phyloP scores from a whole-genome alignment of 2,113 vertebrate genomes.

The Piprites chloris region DNA sequence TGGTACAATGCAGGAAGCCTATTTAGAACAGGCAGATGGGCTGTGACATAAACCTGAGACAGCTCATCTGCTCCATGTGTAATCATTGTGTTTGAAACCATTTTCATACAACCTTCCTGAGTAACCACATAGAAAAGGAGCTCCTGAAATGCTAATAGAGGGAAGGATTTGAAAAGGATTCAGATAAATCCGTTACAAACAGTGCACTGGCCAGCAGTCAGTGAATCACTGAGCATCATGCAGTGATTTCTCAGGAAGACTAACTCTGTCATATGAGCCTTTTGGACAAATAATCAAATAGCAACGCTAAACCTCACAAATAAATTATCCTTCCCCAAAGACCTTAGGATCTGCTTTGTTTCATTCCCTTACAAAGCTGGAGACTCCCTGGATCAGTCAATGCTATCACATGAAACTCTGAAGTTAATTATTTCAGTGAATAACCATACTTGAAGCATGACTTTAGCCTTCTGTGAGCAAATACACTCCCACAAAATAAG shows the following conservation, averaged over 20 bases:
- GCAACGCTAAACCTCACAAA: neutral
- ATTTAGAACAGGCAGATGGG: slow-evolving; percentile 1
- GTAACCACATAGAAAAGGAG: neutral
- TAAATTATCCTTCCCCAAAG: neutral
- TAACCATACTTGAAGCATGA: neutral
- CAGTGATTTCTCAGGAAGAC: neutral
- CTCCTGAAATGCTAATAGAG: neutral
- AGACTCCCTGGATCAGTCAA: neutral
- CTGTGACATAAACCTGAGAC: neutral
- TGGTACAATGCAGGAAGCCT: neutral
- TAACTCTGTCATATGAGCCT: neutral
- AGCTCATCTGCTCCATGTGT: neutral
- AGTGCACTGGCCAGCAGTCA: neutral
- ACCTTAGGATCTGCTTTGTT: neutral
- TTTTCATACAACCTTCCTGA: neutral
- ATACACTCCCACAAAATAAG: neutral
- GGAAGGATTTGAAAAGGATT: neutral
- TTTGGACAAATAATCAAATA: neutral
- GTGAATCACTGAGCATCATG: neutral
- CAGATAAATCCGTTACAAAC: neutral
- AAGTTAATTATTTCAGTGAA: neutral
- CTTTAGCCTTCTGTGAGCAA: neutral
- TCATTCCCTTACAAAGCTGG: neutral
- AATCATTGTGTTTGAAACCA: neutral
- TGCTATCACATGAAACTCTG: neutral